Conservation (phyloP, 2,113 vertebrate genomes). For the Myiopsitta monachus region DNA sequence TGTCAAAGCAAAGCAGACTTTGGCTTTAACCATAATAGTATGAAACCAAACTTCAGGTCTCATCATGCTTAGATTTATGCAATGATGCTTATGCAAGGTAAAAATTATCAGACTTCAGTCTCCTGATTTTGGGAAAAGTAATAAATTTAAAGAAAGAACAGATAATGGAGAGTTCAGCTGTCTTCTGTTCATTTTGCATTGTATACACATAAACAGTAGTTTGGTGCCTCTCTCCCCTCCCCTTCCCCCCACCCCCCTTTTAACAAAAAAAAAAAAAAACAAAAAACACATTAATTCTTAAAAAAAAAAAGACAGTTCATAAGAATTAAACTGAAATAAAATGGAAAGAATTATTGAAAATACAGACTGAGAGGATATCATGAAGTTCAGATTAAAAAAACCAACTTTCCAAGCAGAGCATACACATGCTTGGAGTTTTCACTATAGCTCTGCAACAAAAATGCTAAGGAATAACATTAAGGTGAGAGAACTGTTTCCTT, state of each 20-base stretch:
- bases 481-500: background rate
- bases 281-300: background rate
- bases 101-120: background rate
- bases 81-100: background rate
- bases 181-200: background rate
- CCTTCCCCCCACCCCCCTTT: no score
- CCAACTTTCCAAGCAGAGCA: background rate
- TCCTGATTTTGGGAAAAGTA: conserved; percentile 23
- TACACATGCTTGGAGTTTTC: background rate
- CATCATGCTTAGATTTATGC: conserved; percentile 22
- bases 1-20: background rate
- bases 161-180: background rate
- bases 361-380: background rate
- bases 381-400: background rate
- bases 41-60: background rate
- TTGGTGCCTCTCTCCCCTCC: background rate
- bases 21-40: background rate
- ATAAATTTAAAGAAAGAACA: background rate
- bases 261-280: background rate
- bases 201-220: background rate
- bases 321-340: background rate
- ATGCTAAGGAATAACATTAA: background rate
- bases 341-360: background rate
- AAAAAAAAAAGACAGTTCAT: background rate
- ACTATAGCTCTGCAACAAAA: background rate